Conservation (phyloP, 2,113 vertebrate genomes). For the Argyrosomus japonicus region DNA sequence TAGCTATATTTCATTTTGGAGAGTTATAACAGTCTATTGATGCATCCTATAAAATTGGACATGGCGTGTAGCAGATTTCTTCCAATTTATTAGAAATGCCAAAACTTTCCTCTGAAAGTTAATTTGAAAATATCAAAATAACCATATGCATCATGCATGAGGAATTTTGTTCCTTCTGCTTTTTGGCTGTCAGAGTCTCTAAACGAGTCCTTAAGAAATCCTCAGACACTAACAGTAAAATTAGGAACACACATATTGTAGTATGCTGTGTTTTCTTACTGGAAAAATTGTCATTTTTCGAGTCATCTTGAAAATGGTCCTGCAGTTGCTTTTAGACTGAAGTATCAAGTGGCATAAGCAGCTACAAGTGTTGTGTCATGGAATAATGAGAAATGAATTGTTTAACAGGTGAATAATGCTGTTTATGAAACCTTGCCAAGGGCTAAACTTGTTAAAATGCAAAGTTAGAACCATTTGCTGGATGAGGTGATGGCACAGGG, state of each 20-base stretch:
- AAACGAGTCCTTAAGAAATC: neutral
- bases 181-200: neutral
- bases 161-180: neutral
- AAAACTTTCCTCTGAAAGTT: slow-evolving; percentile 6
- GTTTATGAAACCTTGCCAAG: slow-evolving; percentile 65
- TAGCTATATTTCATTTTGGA: slow-evolving; percentile 29
- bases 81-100: neutral
- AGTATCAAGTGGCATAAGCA: no score
- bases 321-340: no score
- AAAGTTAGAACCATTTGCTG: slow-evolving; percentile 66
- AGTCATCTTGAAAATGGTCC: neutral
- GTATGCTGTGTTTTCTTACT: neutral
- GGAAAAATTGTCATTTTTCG: slow-evolving; percentile 45
- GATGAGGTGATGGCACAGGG: slow-evolving; percentile 47
- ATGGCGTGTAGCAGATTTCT: neutral
- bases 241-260: slow-evolving; percentile 35
- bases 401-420: slow-evolving; percentile 56
- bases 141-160: slow-evolving; percentile 10
- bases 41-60: neutral
- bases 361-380: slow-evolving; percentile 41
- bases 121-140: neutral
- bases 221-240: slow-evolving; percentile 49
- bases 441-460: slow-evolving; percentile 70
- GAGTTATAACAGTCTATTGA: slow-evolving; percentile 12
- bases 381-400: slow-evolving; percentile 39